Evolutionary conservation across 2,888 invertebrate genomes (phyloP).

Genomic region (Caenorhabditis doughertyi): DNA sequence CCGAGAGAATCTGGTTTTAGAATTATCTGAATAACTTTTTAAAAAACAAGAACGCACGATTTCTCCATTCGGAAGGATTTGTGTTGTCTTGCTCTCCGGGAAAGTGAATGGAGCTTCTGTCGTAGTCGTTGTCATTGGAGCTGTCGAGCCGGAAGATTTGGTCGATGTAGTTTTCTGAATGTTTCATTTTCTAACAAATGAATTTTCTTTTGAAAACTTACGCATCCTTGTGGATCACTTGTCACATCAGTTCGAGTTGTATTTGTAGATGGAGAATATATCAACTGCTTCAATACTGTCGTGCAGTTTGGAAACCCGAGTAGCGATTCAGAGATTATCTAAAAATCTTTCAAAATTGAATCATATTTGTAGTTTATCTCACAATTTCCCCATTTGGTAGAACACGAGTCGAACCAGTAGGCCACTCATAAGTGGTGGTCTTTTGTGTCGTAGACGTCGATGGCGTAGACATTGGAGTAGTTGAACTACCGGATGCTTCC

Average conservation of each 20-base stretch:
- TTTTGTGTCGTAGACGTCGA: not conserved
- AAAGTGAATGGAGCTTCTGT: constrained; percentile 1
- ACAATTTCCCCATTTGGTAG: constrained; percentile 10
- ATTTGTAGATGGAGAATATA: constrained; percentile 30
- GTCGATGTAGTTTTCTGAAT: not conserved
- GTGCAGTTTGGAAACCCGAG: constrained; percentile 39
- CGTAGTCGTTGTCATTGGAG: constrained; percentile 2
- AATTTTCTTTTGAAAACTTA: not conserved
- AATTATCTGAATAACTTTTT: not conserved
- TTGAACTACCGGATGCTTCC: no score
- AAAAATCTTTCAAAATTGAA: not conserved
- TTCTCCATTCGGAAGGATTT: not conserved
- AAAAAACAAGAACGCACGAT: not conserved
- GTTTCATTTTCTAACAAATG: not conserved
- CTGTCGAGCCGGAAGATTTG: not conserved
- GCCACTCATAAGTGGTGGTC: not conserved
- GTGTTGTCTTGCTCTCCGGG: constrained; percentile 20
- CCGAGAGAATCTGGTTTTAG: constrained; percentile 19
- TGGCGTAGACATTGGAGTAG: not conserved
- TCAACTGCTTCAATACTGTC: constrained; percentile 14
- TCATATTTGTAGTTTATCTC: not conserved
- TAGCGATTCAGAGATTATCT: constrained; percentile 29
- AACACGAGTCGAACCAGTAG: not conserved
- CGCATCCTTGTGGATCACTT: constrained; percentile 39
- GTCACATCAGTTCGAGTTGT: constrained; percentile 25